A percentile compares a stretch with the other conserved stretches of the same genome.
Evolutionary conservation across 2,888 invertebrate genomes (phyloP).

Genomic region (Apamea anceps): DNA sequence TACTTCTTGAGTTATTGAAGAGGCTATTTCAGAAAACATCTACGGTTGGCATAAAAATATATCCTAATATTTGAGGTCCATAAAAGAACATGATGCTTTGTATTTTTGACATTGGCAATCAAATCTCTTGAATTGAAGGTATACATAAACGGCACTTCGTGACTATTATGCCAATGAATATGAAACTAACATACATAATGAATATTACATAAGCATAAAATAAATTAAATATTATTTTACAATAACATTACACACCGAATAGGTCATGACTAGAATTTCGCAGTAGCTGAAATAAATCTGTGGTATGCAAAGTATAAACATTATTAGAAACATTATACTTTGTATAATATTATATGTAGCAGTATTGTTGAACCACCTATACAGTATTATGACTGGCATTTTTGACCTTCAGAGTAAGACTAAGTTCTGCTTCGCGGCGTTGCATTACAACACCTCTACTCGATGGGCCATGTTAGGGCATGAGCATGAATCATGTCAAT

Average conservation of each 20-base stretch:
- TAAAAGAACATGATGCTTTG: slow-evolving; percentile 15
- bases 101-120: slow-evolving; percentile 26
- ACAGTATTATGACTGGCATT: background rate
- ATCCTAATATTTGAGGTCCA: background rate
- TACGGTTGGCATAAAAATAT: slow-evolving; percentile 11
- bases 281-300: slow-evolving; percentile 33
- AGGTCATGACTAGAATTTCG: slow-evolving; percentile 35
- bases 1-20: slow-evolving; percentile 31
- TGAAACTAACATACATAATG: slow-evolving; percentile 11
- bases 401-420: slow-evolving; percentile 17
- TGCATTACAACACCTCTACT: slow-evolving; percentile 4
- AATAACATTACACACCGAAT: slow-evolving; percentile 28
- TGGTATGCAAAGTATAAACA: slow-evolving; percentile 27
- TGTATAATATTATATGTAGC: background rate
- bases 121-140: slow-evolving; percentile 9
- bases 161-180: slow-evolving; percentile 7
- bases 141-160: slow-evolving; percentile 5
- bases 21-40: slow-evolving; percentile 14
- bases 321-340: slow-evolving; percentile 12
- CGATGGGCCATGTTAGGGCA: slow-evolving; percentile 2
- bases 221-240: slow-evolving; percentile 41
- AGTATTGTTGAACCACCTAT: background rate
- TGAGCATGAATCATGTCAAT: background rate
- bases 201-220: slow-evolving; percentile 21
- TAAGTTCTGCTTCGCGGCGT: background rate